Base-by-base conservation (phyloP, 2,888 invertebrate genomes). In the Hoplodrina ambigua region DNA sequence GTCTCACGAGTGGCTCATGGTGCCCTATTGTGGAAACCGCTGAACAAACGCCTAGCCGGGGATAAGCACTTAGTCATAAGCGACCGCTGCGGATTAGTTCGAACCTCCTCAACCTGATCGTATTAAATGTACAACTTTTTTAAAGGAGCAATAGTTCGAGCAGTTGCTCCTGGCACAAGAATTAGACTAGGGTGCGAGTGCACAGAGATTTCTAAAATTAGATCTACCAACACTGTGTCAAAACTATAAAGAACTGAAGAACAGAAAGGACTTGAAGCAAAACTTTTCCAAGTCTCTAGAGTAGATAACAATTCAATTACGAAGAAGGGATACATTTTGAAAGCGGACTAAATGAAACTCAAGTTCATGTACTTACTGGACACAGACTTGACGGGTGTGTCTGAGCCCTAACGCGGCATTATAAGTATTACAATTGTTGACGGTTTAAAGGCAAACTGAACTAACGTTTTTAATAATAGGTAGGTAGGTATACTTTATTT, bases 1-100 rank as follows among this genome's bases (percentile, higher is more conserved):
- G n/a, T 76, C 80, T 52, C 68, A 76, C 72, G 80, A 44, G 49
- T 69, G 72, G 67, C 49, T 52, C 65, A 72, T 76, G 72, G 72
- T 76, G 59, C 60, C 41, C 49, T 41, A 15, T 25, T 46, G 80
- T 79, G 76, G 57, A 72, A 63, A 57, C 44, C n/a, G 52, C 37
- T 2, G 44, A 41, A 72, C 72, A 57, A 71, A 63, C 57, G 41
- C 53, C 60, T 8, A 46, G 17, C 4, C 46, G 2, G 17, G 46
- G 17, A 46, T 11, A 17, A 5, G 17, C 46, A 46, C 17, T 15
- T 17, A 25, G 50, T 19, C 55, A 4, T 11, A 49, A n/a, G 20
- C 4, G 15, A 49, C 33, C 4, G 10, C 30, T 33, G 44, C 19
- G 30, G 30, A 33, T 3, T 15, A 41, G 5, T 15, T 2, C 41